phyloP scores from a whole-genome alignment of 2,888 invertebrate genomes.

The Oscheius sp. region DNA sequence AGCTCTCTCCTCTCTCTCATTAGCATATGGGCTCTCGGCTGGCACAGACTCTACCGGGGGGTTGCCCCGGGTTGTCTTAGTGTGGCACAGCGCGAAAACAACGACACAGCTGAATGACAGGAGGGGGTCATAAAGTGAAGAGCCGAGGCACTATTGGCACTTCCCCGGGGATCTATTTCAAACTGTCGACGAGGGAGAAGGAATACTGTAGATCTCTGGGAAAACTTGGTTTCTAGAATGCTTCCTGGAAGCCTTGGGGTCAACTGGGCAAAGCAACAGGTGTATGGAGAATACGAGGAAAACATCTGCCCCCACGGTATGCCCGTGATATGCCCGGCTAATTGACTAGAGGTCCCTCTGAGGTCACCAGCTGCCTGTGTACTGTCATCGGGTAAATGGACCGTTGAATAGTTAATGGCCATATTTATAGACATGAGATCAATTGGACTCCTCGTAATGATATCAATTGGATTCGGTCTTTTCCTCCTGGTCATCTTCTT shows the following conservation, averaged over 20 bases:
- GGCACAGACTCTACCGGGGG: background rate
- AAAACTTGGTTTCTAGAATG: background rate
- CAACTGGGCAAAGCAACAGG: background rate
- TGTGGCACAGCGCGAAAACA: slow-evolving; percentile 24
- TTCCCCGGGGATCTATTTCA: background rate
- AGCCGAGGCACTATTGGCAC: too few relatives aligned
- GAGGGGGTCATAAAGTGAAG: slow-evolving; percentile 10
- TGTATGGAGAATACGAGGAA: background rate
- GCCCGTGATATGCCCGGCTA: background rate
- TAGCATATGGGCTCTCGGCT: slow-evolving; percentile 32
- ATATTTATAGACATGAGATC: too few relatives aligned
- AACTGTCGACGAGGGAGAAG: background rate
- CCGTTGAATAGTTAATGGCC: too few relatives aligned
- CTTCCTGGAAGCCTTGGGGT: too few relatives aligned
- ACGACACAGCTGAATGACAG: slow-evolving; percentile 26
- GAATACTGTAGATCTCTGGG: background rate
- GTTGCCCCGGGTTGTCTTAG: background rate
- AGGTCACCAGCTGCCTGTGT: too few relatives aligned
- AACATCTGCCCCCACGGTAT: background rate
- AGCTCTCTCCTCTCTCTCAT: slow-evolving; percentile 34
- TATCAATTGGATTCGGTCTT: too few relatives aligned
- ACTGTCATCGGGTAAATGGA: too few relatives aligned
- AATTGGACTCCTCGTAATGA: too few relatives aligned
- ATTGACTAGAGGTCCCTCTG: background rate
- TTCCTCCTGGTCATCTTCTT: too few relatives aligned